Conservation (phyloP, 2,888 invertebrate species). For the Morpho helenor region DNA sequence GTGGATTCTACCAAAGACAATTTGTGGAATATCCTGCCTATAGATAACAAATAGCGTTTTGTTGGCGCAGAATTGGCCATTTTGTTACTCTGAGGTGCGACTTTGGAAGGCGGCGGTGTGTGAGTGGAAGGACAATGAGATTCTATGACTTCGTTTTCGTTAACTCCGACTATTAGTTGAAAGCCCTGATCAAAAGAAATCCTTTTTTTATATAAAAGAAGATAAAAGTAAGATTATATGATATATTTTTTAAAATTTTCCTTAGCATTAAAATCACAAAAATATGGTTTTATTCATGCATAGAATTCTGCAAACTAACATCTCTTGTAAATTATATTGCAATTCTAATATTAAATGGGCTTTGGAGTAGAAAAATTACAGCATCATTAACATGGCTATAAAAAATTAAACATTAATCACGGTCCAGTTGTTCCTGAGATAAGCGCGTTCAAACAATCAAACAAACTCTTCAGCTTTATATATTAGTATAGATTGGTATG, state of each 20-base stretch:
- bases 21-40: slow-evolving; percentile 96
- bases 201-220: too few relatives aligned
- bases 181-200: slow-evolving; percentile 81
- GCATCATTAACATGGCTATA: too few relatives aligned
- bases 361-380: neutral
- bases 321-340: too few relatives aligned
- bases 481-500: too few relatives aligned
- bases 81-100: slow-evolving; percentile 68
- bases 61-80: slow-evolving; percentile 56
- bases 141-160: slow-evolving; percentile 65
- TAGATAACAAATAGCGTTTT: slow-evolving; percentile 92
- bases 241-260: too few relatives aligned
- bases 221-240: too few relatives aligned
- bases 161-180: slow-evolving; percentile 84
- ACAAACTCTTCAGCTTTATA: too few relatives aligned
- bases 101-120: slow-evolving; percentile 65
- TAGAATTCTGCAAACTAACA: too few relatives aligned
- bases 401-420: neutral
- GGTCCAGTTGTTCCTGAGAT: too few relatives aligned
- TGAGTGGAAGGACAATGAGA: slow-evolving; percentile 60
- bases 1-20: slow-evolving; percentile 91
- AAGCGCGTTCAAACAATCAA: too few relatives aligned
- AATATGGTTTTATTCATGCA: slow-evolving; percentile 13
- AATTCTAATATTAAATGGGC: too few relatives aligned
- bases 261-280: too few relatives aligned